Percentiles rank a stretch among this genome's conserved stretches.
Conservation (phyloP, 1,140 invertebrate species). For the Adoxophyes honmai region DNA sequence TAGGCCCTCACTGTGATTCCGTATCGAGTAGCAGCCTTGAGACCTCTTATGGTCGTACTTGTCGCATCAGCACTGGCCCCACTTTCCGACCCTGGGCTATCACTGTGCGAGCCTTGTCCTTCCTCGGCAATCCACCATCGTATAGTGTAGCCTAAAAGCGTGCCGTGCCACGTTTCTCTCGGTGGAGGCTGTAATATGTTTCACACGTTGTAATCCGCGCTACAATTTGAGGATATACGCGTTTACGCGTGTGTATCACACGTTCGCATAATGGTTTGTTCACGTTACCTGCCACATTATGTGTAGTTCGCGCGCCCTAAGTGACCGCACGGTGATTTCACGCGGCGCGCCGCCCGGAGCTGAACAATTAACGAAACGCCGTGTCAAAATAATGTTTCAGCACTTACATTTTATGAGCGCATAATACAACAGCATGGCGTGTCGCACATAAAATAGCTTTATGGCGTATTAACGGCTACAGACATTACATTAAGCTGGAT, state of each 20-base stretch:
- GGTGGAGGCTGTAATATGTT: constrained; percentile 77
- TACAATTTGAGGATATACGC: not conserved
- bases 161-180: constrained; percentile 87
- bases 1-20: constrained; percentile 90
- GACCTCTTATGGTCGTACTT: constrained; percentile 82
- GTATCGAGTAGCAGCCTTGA: constrained; percentile 91
- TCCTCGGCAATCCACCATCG: constrained; percentile 79
- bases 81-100: constrained; percentile 74
- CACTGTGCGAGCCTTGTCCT: constrained; percentile 36
- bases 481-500: not conserved
- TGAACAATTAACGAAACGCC: constrained; percentile 19
- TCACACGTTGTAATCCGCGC: not conserved
- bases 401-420: constrained; percentile 9
- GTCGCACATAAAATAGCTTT: constrained; percentile 9
- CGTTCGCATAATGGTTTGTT: not conserved
- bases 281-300: constrained; percentile 85
- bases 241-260: not conserved
- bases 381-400: constrained; percentile 10
- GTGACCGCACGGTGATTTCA: constrained; percentile 56
- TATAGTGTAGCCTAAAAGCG: constrained; percentile 87
- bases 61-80: constrained; percentile 72
- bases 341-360: constrained; percentile 64
- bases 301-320: constrained; percentile 80
- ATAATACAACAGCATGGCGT: not conserved
- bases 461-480: not conserved